Base-by-base conservation (phyloP, 2,888 invertebrate species). In the Nesidiocoris tenuis region DNA sequence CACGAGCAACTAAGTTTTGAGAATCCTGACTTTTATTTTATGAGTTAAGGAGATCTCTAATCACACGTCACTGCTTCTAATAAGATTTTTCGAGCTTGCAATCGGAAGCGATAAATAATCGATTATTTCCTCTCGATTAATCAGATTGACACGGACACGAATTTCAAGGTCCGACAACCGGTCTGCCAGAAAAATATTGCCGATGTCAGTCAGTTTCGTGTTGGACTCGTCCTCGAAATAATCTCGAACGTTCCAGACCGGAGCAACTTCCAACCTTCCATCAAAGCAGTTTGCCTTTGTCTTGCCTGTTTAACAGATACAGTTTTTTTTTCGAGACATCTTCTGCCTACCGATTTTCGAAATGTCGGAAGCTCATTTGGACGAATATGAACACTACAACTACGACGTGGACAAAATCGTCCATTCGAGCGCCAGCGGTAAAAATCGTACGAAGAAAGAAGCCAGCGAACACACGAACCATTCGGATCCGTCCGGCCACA, bases 301-400 rank as follows among this genome's bases (percentile, higher is more conserved):
- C 39, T 39, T 39, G 5, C 12, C 39, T 39, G 3, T 39, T 39
- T 3, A 39, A 39, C 39, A 12, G 12, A 7, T 39, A n/a, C n/a
- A 39, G 12, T 39, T 39, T 39, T 39, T 39, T 39, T 12, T 12
- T 3, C 39, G 39, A 39, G 39, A n/a, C n/a, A n/a, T n/a, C n/a
- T n/a, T n/a, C 12, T 39, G 3, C 39, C 39, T 7, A 39, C 3
- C 39, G 39, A n/a, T 16, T 18, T 56, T 7, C 2, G 54, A 68
- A 21, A 93, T 94, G 94, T 93, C 93, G 82, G 93, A 93, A 85
- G 87, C 87, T 82, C 90, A 92, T 86, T 91, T 91, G 84, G 95
- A 96, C 86, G 90, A 94, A 83, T 95, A 94, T 88, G 96, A 96
- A 83, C 93, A 95, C 83, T 96, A 94, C 88, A 96, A 96, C 85